Conservation (phyloP, 1,140 invertebrate genomes). For the Diorhabda carinulata region DNA sequence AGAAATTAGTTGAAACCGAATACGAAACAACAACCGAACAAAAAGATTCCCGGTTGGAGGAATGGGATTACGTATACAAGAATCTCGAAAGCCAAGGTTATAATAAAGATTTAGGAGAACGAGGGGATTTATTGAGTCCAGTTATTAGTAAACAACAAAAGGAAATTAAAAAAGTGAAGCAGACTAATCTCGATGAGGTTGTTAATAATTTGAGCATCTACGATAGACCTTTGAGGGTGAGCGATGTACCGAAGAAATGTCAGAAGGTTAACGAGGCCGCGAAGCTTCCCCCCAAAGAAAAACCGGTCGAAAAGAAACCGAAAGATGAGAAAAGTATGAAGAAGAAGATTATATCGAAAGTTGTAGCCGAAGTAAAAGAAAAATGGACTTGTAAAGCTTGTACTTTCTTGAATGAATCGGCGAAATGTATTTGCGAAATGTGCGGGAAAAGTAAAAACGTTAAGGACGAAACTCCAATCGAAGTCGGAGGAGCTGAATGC, state of each 20-base stretch:
- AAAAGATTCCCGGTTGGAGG: conserved; percentile 58
- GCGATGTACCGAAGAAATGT: conserved; percentile 52
- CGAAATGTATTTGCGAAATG: conserved; percentile 68
- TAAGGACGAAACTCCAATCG: conserved; percentile 63
- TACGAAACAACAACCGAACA: conserved; percentile 27
- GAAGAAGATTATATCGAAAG: conserved; percentile 8
- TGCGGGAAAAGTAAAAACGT: conserved; percentile 67
- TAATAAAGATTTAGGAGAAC: conserved; percentile 62
- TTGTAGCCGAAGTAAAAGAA: conserved; percentile 13
- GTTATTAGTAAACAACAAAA: conserved; percentile 42
- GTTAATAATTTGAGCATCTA: conserved; percentile 46
- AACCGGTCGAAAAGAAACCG: conserved; percentile 7
- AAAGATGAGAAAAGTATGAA: conserved; percentile 22
- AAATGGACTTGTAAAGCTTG: conserved; percentile 68
- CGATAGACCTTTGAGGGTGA: conserved; percentile 54
- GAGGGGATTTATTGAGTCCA: conserved; percentile 57
- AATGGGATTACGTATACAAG: conserved; percentile 75
- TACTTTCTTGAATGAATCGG: conserved; percentile 62
- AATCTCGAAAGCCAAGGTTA: conserved; percentile 71
- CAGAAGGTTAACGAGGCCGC: conserved; percentile 46
- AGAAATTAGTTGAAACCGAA: conserved; percentile 20
- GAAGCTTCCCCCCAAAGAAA: conserved; percentile 21
- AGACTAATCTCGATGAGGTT: conserved; percentile 53
- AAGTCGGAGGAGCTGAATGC: conserved; percentile 72
- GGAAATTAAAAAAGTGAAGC: conserved; percentile 49